phyloP scores from a whole-genome alignment of 2,797 vertebrate species.

The Anableps anableps region DNA sequence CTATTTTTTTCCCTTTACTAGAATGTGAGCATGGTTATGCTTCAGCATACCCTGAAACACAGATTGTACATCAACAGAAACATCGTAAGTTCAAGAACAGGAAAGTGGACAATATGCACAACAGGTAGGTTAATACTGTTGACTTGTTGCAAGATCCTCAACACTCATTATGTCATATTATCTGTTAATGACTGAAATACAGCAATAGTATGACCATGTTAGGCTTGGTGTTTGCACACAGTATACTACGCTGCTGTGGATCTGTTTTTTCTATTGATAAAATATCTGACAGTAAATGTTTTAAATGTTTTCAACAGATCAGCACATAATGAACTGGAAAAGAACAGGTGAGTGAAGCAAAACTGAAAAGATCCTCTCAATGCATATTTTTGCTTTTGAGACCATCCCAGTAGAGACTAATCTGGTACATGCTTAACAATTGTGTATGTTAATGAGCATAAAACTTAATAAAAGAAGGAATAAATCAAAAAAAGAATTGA shows the following conservation, averaged over 20 bases:
- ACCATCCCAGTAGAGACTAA: not conserved
- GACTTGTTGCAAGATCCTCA: not conserved
- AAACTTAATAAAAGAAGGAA: not conserved
- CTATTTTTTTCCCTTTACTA: slow-evolving; percentile 64
- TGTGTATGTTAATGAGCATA: not conserved
- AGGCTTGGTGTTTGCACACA: not conserved
- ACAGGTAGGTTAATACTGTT: slow-evolving; percentile 63
- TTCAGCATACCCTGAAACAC: slow-evolving; percentile 86
- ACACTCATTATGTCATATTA: not conserved
- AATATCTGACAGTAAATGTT: slow-evolving; percentile 18
- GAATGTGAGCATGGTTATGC: slow-evolving; percentile 96
- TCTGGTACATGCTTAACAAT: not conserved
- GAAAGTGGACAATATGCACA: slow-evolving; percentile 86
- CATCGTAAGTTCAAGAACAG: slow-evolving; percentile 83
- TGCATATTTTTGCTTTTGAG: slow-evolving; percentile 17
- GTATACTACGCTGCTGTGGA: not conserved
- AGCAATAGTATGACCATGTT: not conserved
- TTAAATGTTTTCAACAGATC: slow-evolving; percentile 82
- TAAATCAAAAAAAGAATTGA: slow-evolving; percentile 29
- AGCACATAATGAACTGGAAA: slow-evolving; percentile 95
- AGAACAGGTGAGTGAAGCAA: slow-evolving; percentile 89
- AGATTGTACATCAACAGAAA: slow-evolving; percentile 85
- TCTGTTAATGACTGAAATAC: not conserved
- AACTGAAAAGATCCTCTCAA: slow-evolving; percentile 2
- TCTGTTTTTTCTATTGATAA: slow-evolving; percentile 16